Percentiles rank a stretch among this genome's conserved stretches.
Conservation (phyloP, 2,888 invertebrate genomes). For the Dynastes hyllus region DNA sequence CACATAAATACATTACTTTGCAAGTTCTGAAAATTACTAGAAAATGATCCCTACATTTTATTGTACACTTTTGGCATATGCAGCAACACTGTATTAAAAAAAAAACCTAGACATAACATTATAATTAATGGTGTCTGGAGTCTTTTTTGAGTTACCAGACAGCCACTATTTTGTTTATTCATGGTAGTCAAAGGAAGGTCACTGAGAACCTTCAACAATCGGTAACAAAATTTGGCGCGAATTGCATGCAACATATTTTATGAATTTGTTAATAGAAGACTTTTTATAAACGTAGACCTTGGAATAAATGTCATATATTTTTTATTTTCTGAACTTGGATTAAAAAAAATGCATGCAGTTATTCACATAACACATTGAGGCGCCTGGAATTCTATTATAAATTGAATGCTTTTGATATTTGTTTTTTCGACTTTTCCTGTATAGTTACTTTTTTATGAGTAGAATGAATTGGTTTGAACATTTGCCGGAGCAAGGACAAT, state of each 20-base stretch:
- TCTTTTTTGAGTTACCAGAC: constrained; percentile 8
- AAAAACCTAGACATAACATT: constrained; percentile 13
- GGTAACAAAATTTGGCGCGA: constrained; percentile 37
- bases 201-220: neutral
- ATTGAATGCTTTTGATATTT: no score
- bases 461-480: no score
- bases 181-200: neutral
- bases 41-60: neutral
- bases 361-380: no score
- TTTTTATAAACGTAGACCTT: constrained; percentile 24
- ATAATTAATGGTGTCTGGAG: constrained; percentile 8
- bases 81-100: neutral
- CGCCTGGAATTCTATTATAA: no score
- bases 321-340: neutral
- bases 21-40: neutral
- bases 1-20: neutral
- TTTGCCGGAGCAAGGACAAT: no score
- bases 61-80: neutral
- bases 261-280: no score
- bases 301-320: constrained; percentile 30
- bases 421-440: no score
- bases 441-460: no score
- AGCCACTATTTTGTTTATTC: constrained; percentile 32
- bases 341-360: neutral
- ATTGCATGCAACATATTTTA: neutral